These are phyloP conservation scores for Scarus forsteni DNA, from an alignment of 2,797 vertebrate genomes.

Conservation along the genomic window DNA sequence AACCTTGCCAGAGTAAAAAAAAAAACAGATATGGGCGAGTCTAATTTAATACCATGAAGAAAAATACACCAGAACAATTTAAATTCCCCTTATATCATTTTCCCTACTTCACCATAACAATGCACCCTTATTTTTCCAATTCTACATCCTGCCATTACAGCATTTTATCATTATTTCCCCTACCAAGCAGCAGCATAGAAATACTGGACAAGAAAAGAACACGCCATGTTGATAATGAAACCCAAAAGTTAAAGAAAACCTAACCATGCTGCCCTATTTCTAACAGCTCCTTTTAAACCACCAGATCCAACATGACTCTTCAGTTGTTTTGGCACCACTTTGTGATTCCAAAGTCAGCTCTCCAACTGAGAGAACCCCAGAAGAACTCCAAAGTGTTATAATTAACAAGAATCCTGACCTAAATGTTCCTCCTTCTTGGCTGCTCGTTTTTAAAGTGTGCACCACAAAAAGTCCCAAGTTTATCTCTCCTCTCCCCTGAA, in stretches of 20 bases:
- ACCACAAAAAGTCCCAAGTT: background rate
- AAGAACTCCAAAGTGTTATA: constrained; percentile 17
- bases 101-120: no score
- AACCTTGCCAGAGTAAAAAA: no score
- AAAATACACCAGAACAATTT: no score
- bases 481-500: constrained; percentile 26
- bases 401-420: constrained; percentile 23
- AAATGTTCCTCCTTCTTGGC: constrained; percentile 4
- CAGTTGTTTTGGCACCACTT: constrained; percentile 16
- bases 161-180: constrained; percentile 4
- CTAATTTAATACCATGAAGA: no score
- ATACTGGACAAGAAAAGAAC: background rate
- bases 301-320: background rate
- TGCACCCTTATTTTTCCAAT: background rate
- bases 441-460: constrained; percentile 12
- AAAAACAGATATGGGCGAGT: no score
- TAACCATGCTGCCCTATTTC: background rate
- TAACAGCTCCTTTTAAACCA: constrained; percentile 8
- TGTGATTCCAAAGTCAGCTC: constrained; percentile 7
- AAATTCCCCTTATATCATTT: no score
- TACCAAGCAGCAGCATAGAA: background rate
- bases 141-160: background rate
- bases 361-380: constrained; percentile 23
- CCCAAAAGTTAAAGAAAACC: background rate
- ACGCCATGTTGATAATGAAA: background rate